A percentile compares a stretch with the other conserved stretches of the same genome.
These are phyloP conservation scores for Paratrypauchen microcephalus DNA, from an alignment of 2,797 vertebrate species.

Conservation along the genomic window DNA sequence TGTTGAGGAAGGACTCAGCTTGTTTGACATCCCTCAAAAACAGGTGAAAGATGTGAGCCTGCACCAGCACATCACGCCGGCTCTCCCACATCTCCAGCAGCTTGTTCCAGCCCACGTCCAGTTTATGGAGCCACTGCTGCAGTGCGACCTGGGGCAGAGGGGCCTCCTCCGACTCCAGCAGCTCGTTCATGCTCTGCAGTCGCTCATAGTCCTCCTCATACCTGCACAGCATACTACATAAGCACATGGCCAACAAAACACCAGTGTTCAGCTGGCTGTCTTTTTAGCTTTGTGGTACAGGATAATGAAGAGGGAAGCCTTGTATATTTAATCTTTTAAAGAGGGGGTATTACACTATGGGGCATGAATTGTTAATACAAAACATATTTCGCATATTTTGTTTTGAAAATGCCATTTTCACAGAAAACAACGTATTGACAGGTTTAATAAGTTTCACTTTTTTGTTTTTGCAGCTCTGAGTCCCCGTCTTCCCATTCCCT, in stretches of 20 bases:
- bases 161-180: conserved; percentile 85
- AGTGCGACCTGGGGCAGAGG: conserved; percentile 85
- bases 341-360: no score
- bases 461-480: no score
- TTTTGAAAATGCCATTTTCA: no score
- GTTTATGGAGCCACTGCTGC: conserved; percentile 93
- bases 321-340: no score
- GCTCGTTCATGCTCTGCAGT: conserved; percentile 89
- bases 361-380: no score
- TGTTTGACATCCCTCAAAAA: conserved; percentile 90
- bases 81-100: conserved; percentile 91
- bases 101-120: conserved; percentile 93
- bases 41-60: conserved; percentile 91
- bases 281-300: background rate
- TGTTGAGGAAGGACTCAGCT: conserved; percentile 83
- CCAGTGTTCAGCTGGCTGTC: background rate
- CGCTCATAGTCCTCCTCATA: conserved; percentile 90
- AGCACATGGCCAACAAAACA: background rate
- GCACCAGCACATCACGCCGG: conserved; percentile 85
- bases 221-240: conserved; percentile 28
- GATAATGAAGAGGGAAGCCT: no score
- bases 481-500: no score
- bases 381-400: no score
- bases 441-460: no score
- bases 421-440: no score